Evolutionary conservation across 1,140 invertebrate genomes (phyloP), one percentile per base, ranked within the genome.

Genomic region (Macrobrachium rosenbergii): DNA sequence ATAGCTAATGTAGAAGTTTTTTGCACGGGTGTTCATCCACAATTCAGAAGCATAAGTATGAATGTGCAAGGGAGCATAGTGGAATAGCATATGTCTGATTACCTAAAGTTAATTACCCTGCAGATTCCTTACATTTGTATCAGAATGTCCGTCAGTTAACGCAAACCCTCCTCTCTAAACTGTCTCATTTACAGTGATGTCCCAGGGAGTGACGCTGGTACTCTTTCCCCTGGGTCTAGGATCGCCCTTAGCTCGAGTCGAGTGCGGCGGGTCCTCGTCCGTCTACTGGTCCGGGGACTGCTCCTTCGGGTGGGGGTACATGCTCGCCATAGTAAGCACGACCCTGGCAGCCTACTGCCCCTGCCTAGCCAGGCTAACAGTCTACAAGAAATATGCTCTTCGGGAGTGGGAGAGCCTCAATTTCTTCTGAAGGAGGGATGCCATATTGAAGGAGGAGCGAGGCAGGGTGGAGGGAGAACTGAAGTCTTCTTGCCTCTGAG

Each of bases 261-360:
- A 87, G 37, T 87, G 85, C 63, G 85, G 85, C 10, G 85, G 85
- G 5, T 81, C 78, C 8, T 87, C 85, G 5, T 87, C 84, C 3
- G 85, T 87, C 21, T 87, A 87, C 78, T 87, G 85, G 85, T 64
- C 85, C 1, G 85, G 85, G 19, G 85, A 75, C 2, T 87, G 85
- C 52, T 80, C 45, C 28, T 87, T 87, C 21, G 85, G 85, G 3
- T 87, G 85, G 85, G 79, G 78, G n/a, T 87, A 87, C 78, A 87
- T 87, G 85, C 69, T 87, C 16, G 85, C 58, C 8, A 72, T 87
- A 17, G 85, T 87, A 52, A 79, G 67, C 21, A 87, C 85, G 5
- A 76, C 78, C 45, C 69, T 87, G 5, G 78, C 85, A 0, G 85
- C 85, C 67, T 87, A 87, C 69, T 87, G 85, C 69, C 85, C 85